Evolutionary conservation across 2,797 vertebrate species (phyloP).

Genomic region (Onychomys arenicola): DNA sequence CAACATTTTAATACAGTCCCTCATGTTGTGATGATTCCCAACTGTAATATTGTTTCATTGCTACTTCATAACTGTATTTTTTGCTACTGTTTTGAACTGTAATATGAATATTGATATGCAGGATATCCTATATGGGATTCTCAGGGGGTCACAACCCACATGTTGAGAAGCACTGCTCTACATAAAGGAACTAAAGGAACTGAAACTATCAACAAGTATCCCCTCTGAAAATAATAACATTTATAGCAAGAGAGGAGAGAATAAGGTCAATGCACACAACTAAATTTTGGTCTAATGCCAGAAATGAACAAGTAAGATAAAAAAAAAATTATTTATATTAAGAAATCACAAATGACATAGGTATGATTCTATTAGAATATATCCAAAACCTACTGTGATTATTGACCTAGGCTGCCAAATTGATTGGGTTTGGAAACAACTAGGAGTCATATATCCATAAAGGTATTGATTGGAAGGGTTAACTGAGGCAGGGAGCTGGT

Average conservation of each 20-base stretch:
- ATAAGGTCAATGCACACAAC: neutral
- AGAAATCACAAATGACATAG: neutral
- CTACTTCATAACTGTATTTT: neutral
- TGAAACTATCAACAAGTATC: neutral
- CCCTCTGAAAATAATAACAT: neutral
- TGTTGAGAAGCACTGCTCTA: neutral
- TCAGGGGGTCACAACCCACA: neutral
- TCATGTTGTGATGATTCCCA: neutral
- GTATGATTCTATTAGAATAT: neutral
- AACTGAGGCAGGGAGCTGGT: neutral
- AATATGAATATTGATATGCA: neutral
- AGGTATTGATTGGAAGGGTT: neutral
- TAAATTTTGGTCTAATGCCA: neutral
- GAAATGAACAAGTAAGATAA: neutral
- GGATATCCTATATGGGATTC: neutral
- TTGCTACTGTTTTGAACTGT: neutral
- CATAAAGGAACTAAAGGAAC: neutral
- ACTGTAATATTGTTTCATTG: neutral
- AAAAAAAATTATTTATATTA: neutral
- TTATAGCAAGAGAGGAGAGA: neutral
- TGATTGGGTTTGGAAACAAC: too few species aligned
- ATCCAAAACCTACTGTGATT: neutral
- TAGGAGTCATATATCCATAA: neutral
- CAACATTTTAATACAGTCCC: neutral
- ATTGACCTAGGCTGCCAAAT: neutral